Conservation (phyloP, 2,797 vertebrate species). For the Momotus momota region DNA sequence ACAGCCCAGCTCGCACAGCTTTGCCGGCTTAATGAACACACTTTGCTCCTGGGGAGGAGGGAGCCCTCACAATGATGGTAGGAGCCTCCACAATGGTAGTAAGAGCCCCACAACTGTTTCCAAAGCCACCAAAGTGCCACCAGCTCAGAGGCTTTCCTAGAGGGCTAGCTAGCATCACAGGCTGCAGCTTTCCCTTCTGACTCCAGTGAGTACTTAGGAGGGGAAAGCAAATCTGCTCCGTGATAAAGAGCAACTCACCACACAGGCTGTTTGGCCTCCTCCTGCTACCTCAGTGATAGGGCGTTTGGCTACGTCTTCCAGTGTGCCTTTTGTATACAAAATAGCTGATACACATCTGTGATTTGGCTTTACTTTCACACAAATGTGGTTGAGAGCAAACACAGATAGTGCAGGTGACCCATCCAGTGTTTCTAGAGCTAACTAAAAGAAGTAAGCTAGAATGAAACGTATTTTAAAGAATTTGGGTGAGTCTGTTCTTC, state of each 20-base stretch:
- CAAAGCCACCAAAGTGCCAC: conserved; percentile 32
- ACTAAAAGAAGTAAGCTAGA: not conserved
- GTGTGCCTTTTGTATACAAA: not conserved
- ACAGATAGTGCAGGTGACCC: not conserved
- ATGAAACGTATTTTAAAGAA: not conserved
- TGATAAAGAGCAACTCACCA: not conserved
- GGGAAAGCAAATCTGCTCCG: not conserved
- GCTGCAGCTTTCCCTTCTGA: conserved; percentile 3
- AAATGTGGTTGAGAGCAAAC: not conserved
- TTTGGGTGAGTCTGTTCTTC: not conserved
- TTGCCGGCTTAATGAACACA: conserved; percentile 62
- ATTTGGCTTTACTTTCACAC: not conserved
- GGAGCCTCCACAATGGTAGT: not conserved
- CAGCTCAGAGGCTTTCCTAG: not conserved
- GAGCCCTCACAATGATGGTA: not conserved
- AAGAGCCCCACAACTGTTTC: conserved; percentile 18
- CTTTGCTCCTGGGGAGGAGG: not conserved
- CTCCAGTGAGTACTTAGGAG: not conserved
- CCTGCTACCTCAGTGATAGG: not conserved
- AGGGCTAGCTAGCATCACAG: not conserved
- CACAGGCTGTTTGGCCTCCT: not conserved
- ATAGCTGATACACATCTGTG: not conserved
- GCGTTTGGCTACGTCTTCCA: not conserved
- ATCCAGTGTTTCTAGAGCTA: not conserved
- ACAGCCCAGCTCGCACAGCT: conserved; percentile 15